These are phyloP conservation scores for Otolemur crassicaudatus DNA, from an alignment of 2,797 vertebrate genomes.

Conservation along the genomic window DNA sequence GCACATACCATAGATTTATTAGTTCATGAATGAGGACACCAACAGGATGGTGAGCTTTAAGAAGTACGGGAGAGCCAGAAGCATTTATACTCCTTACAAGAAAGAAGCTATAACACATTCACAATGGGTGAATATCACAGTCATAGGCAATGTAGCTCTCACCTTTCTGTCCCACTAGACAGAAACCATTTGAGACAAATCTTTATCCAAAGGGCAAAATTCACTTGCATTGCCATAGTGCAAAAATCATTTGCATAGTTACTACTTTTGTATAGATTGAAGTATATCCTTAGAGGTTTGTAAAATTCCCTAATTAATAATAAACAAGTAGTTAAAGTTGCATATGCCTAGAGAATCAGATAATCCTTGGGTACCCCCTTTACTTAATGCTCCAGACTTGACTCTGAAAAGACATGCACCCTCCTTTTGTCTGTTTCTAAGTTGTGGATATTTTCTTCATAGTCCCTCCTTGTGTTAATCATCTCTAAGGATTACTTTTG, in stretches of 20 bases:
- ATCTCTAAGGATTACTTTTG: neutral
- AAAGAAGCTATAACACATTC: neutral
- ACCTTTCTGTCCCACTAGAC: neutral
- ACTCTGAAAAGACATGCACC: neutral
- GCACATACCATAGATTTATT: neutral
- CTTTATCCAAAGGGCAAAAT: neutral
- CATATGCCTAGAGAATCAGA: neutral
- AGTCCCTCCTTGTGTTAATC: neutral
- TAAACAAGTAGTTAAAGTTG: neutral
- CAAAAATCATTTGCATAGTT: neutral
- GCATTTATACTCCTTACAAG: neutral
- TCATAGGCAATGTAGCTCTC: neutral
- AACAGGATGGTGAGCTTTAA: neutral
- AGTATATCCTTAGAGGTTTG: neutral
- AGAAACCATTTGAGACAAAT: neutral
- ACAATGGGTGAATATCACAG: neutral
- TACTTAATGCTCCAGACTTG: neutral
- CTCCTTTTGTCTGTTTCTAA: neutral
- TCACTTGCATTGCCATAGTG: neutral
- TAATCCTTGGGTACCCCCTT: neutral
- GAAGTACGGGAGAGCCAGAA: neutral
- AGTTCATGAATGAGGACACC: conserved; percentile 17
- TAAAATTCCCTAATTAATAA: neutral
- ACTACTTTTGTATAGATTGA: neutral
- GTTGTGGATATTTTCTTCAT: neutral